Evolutionary conservation across 2,797 vertebrate genomes (phyloP), one percentile per base, ranked within the genome.

Genomic region (Poecilia wingei): DNA sequence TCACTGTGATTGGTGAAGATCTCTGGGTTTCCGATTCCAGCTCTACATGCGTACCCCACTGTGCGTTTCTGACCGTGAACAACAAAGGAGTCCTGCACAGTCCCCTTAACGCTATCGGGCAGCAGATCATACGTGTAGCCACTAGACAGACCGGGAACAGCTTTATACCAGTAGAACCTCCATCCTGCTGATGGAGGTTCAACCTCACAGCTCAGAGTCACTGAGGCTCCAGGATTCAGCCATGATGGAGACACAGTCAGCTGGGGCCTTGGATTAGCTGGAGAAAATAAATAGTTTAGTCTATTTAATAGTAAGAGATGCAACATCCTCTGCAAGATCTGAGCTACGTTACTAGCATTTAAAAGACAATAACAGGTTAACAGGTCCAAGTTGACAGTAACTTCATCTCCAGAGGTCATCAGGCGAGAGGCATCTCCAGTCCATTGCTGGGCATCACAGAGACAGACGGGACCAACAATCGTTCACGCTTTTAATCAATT

Each of bases 1-100:
- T 39, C 10, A 39, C 31, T n/a, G 47, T 51, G 14, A 73, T 39
- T 4, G 25, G 33, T 53, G 1, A 39, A 53, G 36, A 10, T 13
- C 33, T 36, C 10, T 41, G 49, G 18, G 12, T 55, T 36, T 39
- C 49, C 75, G 33, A 59, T 43, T 61, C 14, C 59, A 55, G 77
- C 75, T 76, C 75, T 47, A 20, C 59, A 76, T 20, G 31, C 82
- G 72, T 82, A 90, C 68, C 81, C 79, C 77, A 72, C 57, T 68
- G 64, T 68, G 36, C 22, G 18, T 68, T 4, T 41, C 6, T 78
- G 76, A 57, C 51, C 84, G 57, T 66, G 51, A 61, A 88, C 31
- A 18, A 73, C 81, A 84, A 75, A 78, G 76, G 72, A 85, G 72
- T 69, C 22, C 51, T 39, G 4, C 47, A 20, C 28, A 22, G 72